Conservation (phyloP, 2,888 invertebrate genomes). For the Acanthosoma haemorrhoidale region DNA sequence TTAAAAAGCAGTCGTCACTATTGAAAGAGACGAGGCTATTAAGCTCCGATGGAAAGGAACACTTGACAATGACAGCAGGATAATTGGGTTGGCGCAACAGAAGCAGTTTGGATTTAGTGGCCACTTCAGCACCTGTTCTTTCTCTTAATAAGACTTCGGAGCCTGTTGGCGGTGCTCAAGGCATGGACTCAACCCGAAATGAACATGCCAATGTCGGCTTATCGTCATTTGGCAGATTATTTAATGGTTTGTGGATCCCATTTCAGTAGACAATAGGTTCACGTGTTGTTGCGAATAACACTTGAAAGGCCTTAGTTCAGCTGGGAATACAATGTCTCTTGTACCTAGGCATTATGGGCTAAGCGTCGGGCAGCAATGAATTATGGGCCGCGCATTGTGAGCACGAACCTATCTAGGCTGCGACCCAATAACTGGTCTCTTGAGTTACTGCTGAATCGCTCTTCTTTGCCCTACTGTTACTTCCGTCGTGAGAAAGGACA, state of each 20-base stretch:
- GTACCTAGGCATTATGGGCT: background rate
- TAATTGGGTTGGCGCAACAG: background rate
- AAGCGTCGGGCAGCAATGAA: background rate
- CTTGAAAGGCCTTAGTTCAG: too few relatives aligned
- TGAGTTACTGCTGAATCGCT: too few relatives aligned
- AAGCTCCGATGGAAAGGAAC: background rate
- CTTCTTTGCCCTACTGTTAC: too few relatives aligned
- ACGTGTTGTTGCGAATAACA: too few relatives aligned
- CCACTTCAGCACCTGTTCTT: background rate
- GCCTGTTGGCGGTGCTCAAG: too few relatives aligned
- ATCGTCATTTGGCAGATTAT: too few relatives aligned
- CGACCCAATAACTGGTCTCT: background rate
- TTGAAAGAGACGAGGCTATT: background rate
- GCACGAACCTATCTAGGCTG: background rate
- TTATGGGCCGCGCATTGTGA: background rate
- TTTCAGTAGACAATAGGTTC: too few relatives aligned
- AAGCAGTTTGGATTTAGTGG: background rate
- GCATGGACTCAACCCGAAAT: background rate
- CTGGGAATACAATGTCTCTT: background rate
- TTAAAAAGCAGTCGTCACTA: background rate
- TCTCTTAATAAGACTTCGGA: background rate
- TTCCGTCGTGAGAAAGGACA: too few relatives aligned
- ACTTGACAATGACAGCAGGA: slow-evolving; percentile 3
- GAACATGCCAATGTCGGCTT: background rate
- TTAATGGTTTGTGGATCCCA: too few relatives aligned